Base-by-base conservation (phyloP, 2,113 vertebrate species). In the Labeo catla region DNA sequence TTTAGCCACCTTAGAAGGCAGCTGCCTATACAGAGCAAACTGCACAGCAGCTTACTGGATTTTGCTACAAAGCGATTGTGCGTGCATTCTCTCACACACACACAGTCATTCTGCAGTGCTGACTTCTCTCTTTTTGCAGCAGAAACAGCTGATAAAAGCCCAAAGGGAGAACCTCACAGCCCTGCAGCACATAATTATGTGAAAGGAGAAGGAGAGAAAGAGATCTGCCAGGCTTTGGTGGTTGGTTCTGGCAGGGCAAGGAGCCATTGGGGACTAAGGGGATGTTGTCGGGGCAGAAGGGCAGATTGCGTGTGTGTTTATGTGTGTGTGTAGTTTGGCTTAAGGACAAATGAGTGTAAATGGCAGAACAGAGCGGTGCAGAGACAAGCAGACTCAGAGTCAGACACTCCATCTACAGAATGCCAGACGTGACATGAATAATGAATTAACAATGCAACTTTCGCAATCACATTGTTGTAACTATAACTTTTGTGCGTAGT, bases 271-370 rank as follows among this genome's bases (percentile, higher is more conserved):
- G 83, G 90, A 87, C 88, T 90, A 89, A 84, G 84, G 87, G 77
- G 79, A 86, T 50, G 86, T 90, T 91, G 89, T 86, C 86, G 45
- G 87, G 88, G 87, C 89, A 86, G 88, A 86, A 65, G 34, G 88
- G 36, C 57, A 34, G 54, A 66, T n/a, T 86, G 86, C 81, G 63
- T 86, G 76, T 68, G 59, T 82, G 82, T 70, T 47, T 87, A 36
- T 70, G 86, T 79, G 84, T 86, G 90, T 88, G 86, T 90, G 89
- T 88, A 84, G 80, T 87, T 87, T 90, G 88, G 91, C 93, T 92
- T 86, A 65, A 91, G 91, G 93, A 93, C 88, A 93, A 92, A 92
- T 87, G 91, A 91, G 89, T 94, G 94, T 94, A 93, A 94, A 94
- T 94, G 93, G 91, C 88, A 74, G 80, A 89, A 88, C 83, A 91